Percentiles rank a stretch among this genome's conserved stretches.
Evolutionary conservation across 2,888 invertebrate genomes (phyloP).

Genomic region (Branchinecta sandiegonensis): DNA sequence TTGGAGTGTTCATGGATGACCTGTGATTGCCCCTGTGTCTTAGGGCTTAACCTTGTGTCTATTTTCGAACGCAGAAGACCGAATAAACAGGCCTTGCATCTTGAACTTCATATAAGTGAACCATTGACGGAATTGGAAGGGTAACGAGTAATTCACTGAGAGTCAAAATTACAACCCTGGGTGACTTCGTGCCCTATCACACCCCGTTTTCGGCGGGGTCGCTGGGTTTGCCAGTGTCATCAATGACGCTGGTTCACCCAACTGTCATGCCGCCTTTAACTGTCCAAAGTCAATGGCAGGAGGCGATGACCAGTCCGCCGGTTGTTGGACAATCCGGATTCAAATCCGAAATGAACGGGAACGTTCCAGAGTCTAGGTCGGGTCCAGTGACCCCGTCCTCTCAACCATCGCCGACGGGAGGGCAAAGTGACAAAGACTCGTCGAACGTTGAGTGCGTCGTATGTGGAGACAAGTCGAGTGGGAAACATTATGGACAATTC

Average conservation of each 20-base stretch:
- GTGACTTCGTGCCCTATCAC: background rate
- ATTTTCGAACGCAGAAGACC: too few relatives aligned
- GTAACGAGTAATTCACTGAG: too few relatives aligned
- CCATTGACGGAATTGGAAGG: too few relatives aligned
- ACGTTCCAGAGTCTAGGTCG: constrained; percentile 1
- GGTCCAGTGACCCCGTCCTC: constrained; percentile 47
- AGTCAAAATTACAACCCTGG: background rate
- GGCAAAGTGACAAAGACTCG: constrained; percentile 22
- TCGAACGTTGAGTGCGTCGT: constrained; percentile 90
- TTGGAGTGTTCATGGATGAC: background rate
- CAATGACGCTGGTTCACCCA: constrained; percentile 8
- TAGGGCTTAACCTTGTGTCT: too few relatives aligned
- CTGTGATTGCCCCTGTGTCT: background rate
- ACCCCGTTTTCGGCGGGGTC: constrained; percentile 10
- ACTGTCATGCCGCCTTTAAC: background rate
- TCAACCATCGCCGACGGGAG: constrained; percentile 39
- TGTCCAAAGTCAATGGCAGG: background rate
- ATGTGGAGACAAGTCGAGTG: constrained; percentile 95
- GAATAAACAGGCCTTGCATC: too few relatives aligned
- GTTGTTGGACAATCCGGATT: background rate
- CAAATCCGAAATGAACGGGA: background rate
- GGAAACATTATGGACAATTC: constrained; percentile 98
- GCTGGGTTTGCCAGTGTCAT: background rate
- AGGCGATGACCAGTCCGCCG: background rate
- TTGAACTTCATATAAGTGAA: too few relatives aligned